Percentiles rank a stretch among this genome's conserved stretches.
phyloP scores from a whole-genome alignment of 2,888 invertebrate species.

The Boloria selene region DNA sequence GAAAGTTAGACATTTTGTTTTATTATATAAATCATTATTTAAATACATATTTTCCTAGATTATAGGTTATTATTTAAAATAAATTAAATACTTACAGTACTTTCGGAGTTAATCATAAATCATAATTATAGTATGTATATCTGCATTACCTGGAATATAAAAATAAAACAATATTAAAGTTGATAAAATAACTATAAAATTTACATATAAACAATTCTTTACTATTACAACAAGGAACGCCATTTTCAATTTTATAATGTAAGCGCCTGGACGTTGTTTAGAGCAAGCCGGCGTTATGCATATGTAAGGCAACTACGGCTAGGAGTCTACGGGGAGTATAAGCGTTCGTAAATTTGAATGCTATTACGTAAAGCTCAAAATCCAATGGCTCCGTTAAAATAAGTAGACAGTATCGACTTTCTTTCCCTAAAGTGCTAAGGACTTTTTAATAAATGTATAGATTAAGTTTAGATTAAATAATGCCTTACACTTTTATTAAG shows the following conservation, averaged over 20 bases:
- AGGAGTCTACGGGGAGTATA: constrained; percentile 39
- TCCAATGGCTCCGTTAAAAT: neutral
- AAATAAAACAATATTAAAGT: neutral
- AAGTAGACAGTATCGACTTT: constrained; percentile 11
- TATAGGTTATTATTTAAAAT: too few relatives aligned
- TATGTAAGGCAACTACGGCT: constrained; percentile 28
- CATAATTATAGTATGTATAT: neutral
- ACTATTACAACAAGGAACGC: too few relatives aligned
- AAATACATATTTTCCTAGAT: too few relatives aligned
- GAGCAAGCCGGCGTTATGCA: constrained; percentile 44
- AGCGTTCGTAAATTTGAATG: constrained; percentile 42
- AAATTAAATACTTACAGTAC: too few relatives aligned
- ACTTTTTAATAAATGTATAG: too few relatives aligned
- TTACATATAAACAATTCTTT: too few relatives aligned
- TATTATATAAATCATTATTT: too few relatives aligned
- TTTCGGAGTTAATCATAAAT: too few relatives aligned
- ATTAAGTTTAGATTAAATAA: too few relatives aligned
- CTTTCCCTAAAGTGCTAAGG: too few relatives aligned
- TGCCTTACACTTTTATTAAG: too few relatives aligned
- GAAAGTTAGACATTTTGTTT: neutral
- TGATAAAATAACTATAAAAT: too few relatives aligned
- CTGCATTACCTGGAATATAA: constrained; percentile 18
- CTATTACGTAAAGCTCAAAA: constrained; percentile 4
- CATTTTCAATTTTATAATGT: neutral
- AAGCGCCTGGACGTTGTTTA: constrained; percentile 50